Percentiles rank a stretch among this genome's conserved stretches.
Evolutionary conservation across 2,113 vertebrate species (phyloP).

Genomic region (Misgurnus mizolepis): DNA sequence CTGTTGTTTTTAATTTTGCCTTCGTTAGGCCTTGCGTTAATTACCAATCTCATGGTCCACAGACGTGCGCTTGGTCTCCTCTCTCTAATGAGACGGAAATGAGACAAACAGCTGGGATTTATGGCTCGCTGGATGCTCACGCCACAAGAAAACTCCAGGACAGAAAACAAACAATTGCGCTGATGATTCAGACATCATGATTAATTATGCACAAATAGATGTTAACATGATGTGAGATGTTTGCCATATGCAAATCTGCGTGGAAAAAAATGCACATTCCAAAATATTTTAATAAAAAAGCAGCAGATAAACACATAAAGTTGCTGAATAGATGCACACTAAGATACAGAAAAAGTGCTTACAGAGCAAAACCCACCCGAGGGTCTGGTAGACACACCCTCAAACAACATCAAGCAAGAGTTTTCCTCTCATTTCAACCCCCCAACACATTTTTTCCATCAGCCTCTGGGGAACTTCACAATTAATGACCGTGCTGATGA

Average conservation of each 20-base stretch:
- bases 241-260: not conserved
- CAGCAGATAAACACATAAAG: constrained; percentile 33
- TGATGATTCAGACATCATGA: constrained; percentile 28
- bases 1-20: constrained; percentile 75
- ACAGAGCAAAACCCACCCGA: constrained; percentile 55
- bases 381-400: constrained; percentile 58
- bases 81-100: constrained; percentile 77
- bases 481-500: constrained; percentile 72
- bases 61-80: constrained; percentile 71
- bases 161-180: constrained; percentile 50
- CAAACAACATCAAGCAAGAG: constrained; percentile 45
- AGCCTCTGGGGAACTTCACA: constrained; percentile 61
- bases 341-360: constrained; percentile 51
- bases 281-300: constrained; percentile 4
- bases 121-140: constrained; percentile 64
- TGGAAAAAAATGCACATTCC: constrained; percentile 15
- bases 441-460: constrained; percentile 47
- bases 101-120: constrained; percentile 76
- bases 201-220: constrained; percentile 46
- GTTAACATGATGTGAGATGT: constrained; percentile 3
- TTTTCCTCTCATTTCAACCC: constrained; percentile 34
- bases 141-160: constrained; percentile 59
- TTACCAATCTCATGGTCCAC: constrained; percentile 81
- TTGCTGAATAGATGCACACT: constrained; percentile 17
- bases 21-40: constrained; percentile 78